Conservation (phyloP, 2,888 invertebrate genomes). For the Bellardia bayeri region DNA sequence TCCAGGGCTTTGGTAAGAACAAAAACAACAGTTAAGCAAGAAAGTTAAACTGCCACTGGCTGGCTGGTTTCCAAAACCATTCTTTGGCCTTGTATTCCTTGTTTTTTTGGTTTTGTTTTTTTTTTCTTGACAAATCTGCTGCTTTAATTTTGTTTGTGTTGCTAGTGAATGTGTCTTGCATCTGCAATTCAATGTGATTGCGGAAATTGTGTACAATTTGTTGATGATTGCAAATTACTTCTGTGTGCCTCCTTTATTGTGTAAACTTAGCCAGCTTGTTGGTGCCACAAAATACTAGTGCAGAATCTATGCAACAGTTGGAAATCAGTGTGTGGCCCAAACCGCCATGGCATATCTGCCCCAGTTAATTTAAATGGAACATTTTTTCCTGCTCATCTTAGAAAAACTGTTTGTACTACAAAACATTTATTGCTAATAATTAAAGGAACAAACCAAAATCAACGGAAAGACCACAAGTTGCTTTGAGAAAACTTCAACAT, state of each 20-base stretch:
- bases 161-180: neutral
- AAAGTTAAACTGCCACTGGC: conserved; percentile 16
- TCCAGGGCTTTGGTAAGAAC: neutral
- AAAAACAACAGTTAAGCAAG: neutral
- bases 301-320: conserved; percentile 46
- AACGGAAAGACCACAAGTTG: neutral
- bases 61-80: conserved; percentile 43
- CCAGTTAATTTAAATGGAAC: conserved; percentile 12
- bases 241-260: conserved; percentile 40
- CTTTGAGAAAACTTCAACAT: neutral
- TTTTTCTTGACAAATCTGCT: neutral
- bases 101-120: too few species aligned
- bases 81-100: conserved; percentile 32
- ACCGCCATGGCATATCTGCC: neutral
- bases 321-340: neutral
- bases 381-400: conserved; percentile 17
- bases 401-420: neutral
- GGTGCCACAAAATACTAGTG: neutral
- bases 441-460: neutral
- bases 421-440: conserved; percentile 33
- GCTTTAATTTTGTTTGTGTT: neutral
- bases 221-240: conserved; percentile 74
- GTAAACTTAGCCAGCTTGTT: conserved; percentile 4
- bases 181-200: conserved; percentile 61
- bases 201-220: conserved; percentile 73